Conservation (phyloP, 2,888 invertebrate genomes). For the Chymomyza fuscimana region DNA sequence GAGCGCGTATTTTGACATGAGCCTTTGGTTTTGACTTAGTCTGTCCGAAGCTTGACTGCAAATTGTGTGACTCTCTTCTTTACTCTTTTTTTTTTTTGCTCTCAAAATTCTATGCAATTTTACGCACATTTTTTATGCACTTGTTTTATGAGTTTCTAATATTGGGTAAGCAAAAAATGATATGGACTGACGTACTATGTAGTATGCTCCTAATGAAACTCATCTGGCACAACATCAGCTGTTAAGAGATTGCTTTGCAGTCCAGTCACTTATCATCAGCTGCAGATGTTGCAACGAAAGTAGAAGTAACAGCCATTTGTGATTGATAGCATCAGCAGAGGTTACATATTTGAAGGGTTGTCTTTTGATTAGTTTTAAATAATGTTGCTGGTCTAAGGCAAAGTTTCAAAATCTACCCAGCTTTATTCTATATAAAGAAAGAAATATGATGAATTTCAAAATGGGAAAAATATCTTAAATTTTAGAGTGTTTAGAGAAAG, state of each 20-base stretch:
- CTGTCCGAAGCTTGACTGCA: not conserved
- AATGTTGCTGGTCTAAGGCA: no score
- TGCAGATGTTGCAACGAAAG: not conserved
- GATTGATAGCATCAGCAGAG: not conserved
- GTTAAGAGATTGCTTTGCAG: not conserved
- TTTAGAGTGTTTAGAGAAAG: no score
- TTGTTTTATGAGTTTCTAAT: constrained; percentile 9
- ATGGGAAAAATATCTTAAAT: no score
- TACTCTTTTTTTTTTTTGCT: not conserved
- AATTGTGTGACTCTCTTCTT: not conserved
- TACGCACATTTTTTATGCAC: not conserved
- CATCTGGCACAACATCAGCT: not conserved
- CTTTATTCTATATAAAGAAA: no score
- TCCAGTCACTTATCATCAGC: not conserved
- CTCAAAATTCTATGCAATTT: not conserved
- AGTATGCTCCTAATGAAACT: not conserved
- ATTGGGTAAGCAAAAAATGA: not conserved
- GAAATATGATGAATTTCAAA: no score
- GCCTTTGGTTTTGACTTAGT: not conserved
- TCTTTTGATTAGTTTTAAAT: no score
- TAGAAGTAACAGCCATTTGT: not conserved
- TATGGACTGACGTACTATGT: not conserved
- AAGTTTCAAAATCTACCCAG: no score
- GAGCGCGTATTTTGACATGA: not conserved
- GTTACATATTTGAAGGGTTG: not conserved